Base-by-base conservation (phyloP, 2,888 invertebrate genomes). In the Microctonus aethiopoides region DNA sequence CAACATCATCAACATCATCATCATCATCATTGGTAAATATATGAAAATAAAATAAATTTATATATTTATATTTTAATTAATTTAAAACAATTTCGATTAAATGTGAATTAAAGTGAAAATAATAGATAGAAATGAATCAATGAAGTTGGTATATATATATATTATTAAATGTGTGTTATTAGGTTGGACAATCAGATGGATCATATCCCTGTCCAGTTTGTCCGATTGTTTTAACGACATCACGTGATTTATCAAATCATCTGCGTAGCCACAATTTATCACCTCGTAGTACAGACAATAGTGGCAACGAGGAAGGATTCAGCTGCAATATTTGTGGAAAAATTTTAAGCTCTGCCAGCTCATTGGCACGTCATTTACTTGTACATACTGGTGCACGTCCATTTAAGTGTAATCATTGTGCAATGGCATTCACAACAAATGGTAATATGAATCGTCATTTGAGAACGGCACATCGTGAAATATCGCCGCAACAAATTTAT, bases 391-490 rank as follows among this genome's bases (percentile, higher is more conserved):
- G 93, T 16, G 94, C 94, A 81, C 89, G 94, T 10, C 94, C 94
- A 2, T 95, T 94, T 86, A 91, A 91, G 79, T 95, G 95, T 85
- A 91, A 91, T 80, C 89, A 91, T 78, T 95, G 95, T 86, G 91
- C 92, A 68, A 91, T 94, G 86, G 92, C 94, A 51, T 95, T 95
- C 86, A 94, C 94, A 39, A 94, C 94, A 13, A 95, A 94, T 84
- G 94, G 94, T 29, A 95, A 94, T 86, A 94, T 95, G 94, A 94
- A 94, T 82, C 88, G 94, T 46, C 95, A 95, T 85, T 91, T 93
- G 89, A 89, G 94, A 71, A 93, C 93, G 1, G 82, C 83, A 6
- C 86, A 86, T 70, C 74, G 82, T 5, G 71, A 76, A 4, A 67
- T 73, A 20, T 76, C 79, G 32, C 76, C 79, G 13, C 78, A 81